phyloP scores from a whole-genome alignment of 2,888 invertebrate species.

The Psococerastis gibbosa region DNA sequence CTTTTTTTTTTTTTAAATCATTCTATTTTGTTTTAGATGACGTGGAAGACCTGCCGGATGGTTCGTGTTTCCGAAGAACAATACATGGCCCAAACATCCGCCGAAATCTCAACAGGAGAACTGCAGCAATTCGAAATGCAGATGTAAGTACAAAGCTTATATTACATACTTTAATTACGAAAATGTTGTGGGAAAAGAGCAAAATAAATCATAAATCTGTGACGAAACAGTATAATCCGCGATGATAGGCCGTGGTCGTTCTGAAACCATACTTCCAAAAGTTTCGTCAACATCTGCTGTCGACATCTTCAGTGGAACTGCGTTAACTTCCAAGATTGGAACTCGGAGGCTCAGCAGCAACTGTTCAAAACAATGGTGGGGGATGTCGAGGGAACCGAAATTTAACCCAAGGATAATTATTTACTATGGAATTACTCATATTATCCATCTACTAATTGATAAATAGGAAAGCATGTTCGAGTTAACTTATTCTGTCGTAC shows the following conservation, averaged over 20 bases:
- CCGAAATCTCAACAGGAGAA: conserved; percentile 18
- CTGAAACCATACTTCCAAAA: no score
- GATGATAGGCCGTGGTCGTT: no score
- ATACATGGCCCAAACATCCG: conserved; percentile 15
- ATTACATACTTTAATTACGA: conserved; percentile 12
- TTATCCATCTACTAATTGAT: no score
- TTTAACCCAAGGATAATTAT: no score
- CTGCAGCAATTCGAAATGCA: conserved; percentile 17
- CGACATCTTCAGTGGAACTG: no score
- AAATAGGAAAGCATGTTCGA: no score
- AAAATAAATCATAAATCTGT: not conserved
- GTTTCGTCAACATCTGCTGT: no score
- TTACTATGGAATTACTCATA: no score
- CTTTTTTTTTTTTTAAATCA: not conserved
- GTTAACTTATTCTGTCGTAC: no score
- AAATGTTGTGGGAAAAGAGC: not conserved
- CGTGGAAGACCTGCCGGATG: conserved; percentile 19
- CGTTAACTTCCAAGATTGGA: not conserved
- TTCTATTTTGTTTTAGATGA: conserved; percentile 15
- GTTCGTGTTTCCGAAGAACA: conserved; percentile 20
- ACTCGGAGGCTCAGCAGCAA: no score
- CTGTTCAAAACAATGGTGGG: no score
- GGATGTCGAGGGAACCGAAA: no score
- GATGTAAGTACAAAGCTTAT: conserved; percentile 14
- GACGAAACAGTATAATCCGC: not conserved